Evolutionary conservation across 1,140 invertebrate species (phyloP), one percentile per base, ranked within the genome.

Genomic region (Drosophila sulfurigaster): DNA sequence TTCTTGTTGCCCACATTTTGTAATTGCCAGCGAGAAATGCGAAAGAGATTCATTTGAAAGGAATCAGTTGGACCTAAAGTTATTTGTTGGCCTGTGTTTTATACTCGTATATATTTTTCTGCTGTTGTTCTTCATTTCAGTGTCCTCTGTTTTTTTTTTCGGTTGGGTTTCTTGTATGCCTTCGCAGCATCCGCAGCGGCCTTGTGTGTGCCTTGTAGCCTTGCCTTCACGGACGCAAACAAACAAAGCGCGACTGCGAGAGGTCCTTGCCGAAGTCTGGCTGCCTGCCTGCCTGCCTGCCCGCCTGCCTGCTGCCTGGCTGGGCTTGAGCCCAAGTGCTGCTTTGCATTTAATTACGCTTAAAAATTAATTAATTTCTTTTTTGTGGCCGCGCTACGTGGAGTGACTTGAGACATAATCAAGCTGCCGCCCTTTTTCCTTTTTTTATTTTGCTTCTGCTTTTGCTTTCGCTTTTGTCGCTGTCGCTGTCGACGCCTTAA

Each of bases 321-420:
- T 72, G 70, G 38, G 25, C 43, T 52, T 30, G 75, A 51, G 57
- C 60, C 38, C 67, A 43, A 83, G 81, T 69, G 83, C 85, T 89
- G 83, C 80, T 88, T 88, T 88, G 85, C 85, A 88, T 88, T 88
- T 88, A 88, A 88, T 88, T 88, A 88, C 85, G 85, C 85, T 88
- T 89, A 88, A 88, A 88, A 88, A 88, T 88, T 88, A 88, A 88
- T 88, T 88, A 88, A 88, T 85, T 89, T 88, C 85, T 89, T 88
- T 89, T 89, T 88, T 88, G 78, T 81, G 64, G 65, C 65, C 15
- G 75, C 30, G 51, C 78, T 43, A 52, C 77, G 71, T 74, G 77
- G 56, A 82, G 78, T 85, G 81, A 85, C 81, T 85, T 68, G 81
- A 89, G 83, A 89, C 85, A 88, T 88, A 88, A 88, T 88, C 85